Conservation (phyloP, 2,113 vertebrate genomes). For the Zosterops pallidus region DNA sequence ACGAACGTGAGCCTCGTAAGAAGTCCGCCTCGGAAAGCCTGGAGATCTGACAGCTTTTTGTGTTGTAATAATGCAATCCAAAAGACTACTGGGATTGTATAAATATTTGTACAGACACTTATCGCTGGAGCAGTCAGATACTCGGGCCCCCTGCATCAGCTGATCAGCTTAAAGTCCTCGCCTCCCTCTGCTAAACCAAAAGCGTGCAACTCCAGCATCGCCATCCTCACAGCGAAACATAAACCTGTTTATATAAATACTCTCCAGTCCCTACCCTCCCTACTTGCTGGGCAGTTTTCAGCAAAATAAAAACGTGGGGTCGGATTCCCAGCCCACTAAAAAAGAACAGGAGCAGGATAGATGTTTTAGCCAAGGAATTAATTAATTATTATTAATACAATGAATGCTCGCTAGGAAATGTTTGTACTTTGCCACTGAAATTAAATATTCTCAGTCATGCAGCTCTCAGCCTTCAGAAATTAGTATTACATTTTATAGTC, state of each 20-base stretch:
- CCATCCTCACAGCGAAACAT: neutral
- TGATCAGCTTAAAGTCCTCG: neutral
- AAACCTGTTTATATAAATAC: constrained; percentile 20
- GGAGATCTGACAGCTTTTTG: constrained; percentile 53
- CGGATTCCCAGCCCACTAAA: neutral
- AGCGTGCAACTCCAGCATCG: neutral
- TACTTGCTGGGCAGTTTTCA: neutral
- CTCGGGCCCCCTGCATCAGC: constrained; percentile 15
- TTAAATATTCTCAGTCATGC: neutral
- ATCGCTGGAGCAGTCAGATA: constrained; percentile 51
- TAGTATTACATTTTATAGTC: neutral
- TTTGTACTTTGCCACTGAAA: neutral
- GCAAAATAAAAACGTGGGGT: constrained; percentile 14
- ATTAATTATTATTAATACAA: constrained; percentile 13
- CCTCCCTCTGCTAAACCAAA: neutral
- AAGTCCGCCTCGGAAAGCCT: neutral
- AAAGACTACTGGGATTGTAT: constrained; percentile 55
- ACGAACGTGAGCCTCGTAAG: neutral
- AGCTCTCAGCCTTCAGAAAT: neutral
- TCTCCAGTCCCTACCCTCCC: neutral
- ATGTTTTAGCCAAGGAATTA: neutral
- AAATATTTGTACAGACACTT: constrained; percentile 74
- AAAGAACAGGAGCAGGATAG: neutral
- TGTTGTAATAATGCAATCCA: constrained; percentile 53
- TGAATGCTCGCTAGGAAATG: neutral